A percentile compares a stretch with the other conserved stretches of the same genome.
These are phyloP conservation scores for Carcharodon carcharias DNA, from an alignment of 2,797 vertebrate species.

Conservation along the genomic window DNA sequence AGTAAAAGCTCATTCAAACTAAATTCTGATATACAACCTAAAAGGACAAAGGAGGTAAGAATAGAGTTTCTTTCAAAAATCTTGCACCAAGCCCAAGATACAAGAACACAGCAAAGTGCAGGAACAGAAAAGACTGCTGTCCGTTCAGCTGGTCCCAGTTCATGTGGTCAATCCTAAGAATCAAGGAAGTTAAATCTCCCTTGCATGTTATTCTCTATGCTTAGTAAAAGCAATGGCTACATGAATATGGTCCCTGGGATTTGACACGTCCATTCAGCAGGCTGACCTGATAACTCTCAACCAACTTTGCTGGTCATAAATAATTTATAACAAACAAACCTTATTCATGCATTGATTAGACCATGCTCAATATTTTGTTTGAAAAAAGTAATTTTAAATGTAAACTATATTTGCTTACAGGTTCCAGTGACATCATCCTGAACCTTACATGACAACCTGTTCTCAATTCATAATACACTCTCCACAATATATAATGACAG, in stretches of 20 bases:
- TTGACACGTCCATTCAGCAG: not conserved
- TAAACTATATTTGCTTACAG: not conserved
- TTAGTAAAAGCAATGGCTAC: not conserved
- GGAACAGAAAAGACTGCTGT: not conserved
- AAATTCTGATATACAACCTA: not conserved
- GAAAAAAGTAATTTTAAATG: not conserved
- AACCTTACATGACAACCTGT: not conserved
- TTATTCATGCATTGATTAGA: not conserved
- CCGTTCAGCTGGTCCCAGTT: not conserved
- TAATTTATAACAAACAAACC: not conserved
- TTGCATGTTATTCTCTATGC: not conserved
- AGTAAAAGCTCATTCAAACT: not conserved
- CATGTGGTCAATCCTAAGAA: not conserved
- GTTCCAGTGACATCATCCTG: not conserved
- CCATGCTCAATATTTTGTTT: not conserved
- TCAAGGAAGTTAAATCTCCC: not conserved
- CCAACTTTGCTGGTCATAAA: not conserved
- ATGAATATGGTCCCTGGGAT: not conserved
- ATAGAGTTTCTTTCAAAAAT: not conserved
- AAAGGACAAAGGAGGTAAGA: not conserved
- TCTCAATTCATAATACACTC: not conserved
- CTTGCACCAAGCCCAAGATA: not conserved
- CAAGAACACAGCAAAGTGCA: not conserved
- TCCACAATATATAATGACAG: not conserved
- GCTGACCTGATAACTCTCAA: not conserved